Evolutionary conservation across 2,888 invertebrate genomes (phyloP).

Genomic region (Pyrrhia umbra): DNA sequence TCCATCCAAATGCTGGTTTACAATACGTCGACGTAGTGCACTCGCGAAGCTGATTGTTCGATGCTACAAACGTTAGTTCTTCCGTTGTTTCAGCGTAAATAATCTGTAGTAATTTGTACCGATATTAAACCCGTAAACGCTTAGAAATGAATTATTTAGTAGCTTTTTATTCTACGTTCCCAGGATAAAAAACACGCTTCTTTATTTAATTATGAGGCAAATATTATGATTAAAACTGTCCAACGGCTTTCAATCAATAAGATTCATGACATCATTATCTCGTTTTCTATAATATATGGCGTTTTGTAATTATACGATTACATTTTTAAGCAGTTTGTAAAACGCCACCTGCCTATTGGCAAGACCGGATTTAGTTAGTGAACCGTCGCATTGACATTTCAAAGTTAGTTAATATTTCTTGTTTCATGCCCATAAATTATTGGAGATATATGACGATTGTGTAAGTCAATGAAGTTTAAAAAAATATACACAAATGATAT

Average conservation of each 20-base stretch:
- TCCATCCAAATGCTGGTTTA: conserved; percentile 1
- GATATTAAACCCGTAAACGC: not conserved
- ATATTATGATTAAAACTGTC: not conserved
- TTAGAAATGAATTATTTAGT: not conserved
- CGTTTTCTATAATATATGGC: not conserved
- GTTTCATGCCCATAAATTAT: conserved; percentile 40
- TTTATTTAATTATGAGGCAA: not conserved
- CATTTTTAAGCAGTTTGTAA: conserved; percentile 23
- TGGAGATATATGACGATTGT: conserved; percentile 17
- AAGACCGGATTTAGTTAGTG: conserved; percentile 29
- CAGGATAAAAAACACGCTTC: not conserved
- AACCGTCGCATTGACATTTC: conserved; percentile 40
- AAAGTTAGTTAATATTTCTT: conserved; percentile 25
- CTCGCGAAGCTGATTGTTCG: conserved; percentile 13
- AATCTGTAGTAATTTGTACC: not conserved
- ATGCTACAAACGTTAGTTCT: not conserved
- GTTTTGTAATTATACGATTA: conserved; percentile 31
- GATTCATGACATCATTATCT: not conserved
- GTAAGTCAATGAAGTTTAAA: conserved; percentile 36
- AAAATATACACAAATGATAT: conserved; percentile 9
- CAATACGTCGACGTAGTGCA: not conserved
- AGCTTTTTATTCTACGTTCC: conserved; percentile 3
- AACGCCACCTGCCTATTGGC: conserved; percentile 18
- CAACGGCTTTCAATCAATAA: not conserved
- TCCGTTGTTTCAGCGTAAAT: not conserved